Evolutionary conservation across 2,113 vertebrate genomes (phyloP).

Genomic region (Cavia aperea): DNA sequence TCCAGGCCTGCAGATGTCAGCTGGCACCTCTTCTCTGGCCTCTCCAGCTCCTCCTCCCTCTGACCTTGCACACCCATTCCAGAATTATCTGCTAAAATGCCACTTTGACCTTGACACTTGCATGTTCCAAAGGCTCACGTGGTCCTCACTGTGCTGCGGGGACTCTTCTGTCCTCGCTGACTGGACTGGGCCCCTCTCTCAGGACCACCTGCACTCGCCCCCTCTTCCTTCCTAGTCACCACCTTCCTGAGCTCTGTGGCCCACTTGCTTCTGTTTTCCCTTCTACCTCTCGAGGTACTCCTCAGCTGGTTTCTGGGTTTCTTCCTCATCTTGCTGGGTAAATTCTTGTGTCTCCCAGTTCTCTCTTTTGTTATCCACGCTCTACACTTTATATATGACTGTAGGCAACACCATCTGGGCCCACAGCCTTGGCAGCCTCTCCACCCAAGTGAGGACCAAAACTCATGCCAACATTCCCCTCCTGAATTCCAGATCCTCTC

Average conservation of each 20-base stretch:
- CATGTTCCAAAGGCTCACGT: background rate
- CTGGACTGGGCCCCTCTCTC: background rate
- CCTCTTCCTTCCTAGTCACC: background rate
- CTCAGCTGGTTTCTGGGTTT: background rate
- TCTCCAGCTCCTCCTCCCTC: background rate
- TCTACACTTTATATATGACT: background rate
- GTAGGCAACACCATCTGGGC: background rate
- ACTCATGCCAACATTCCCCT: background rate
- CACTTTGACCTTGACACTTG: background rate
- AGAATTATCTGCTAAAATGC: background rate
- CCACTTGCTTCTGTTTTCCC: background rate
- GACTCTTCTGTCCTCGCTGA: background rate
- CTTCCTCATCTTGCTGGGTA: background rate
- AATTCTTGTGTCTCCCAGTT: background rate
- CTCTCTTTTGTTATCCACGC: background rate
- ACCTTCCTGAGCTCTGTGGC: background rate
- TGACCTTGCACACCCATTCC: background rate
- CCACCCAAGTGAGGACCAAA: background rate
- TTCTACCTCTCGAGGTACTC: background rate
- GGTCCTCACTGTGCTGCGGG: accelerated
- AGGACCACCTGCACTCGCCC: background rate
- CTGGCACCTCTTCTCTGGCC: background rate
- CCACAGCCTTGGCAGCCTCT: background rate
- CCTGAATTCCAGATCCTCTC: background rate
- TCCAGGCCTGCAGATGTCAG: background rate